Conservation (phyloP, 1,140 invertebrate species). For the Octopus bimaculoides region DNA sequence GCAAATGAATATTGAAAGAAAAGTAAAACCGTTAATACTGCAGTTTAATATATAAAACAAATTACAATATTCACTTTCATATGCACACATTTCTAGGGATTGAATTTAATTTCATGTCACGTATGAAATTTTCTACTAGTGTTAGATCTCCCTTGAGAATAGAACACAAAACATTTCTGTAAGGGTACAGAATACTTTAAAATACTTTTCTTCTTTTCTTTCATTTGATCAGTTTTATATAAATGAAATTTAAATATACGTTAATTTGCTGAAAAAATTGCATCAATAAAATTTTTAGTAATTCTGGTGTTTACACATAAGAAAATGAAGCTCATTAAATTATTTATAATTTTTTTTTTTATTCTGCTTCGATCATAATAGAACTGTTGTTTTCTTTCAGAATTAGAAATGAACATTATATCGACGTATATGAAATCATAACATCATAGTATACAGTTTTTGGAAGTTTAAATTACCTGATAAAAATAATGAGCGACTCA, state of each 20-base stretch:
- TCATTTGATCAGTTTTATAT: slow-evolving; percentile 20
- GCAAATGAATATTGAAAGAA: slow-evolving; percentile 9
- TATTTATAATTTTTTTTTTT: no score
- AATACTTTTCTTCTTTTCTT: slow-evolving; percentile 24
- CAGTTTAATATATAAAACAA: slow-evolving; percentile 9
- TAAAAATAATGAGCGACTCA: no score
- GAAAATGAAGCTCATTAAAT: no score
- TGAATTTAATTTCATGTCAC: slow-evolving; percentile 7
- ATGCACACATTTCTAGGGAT: neutral
- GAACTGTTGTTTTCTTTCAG: no score
- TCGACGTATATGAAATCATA: no score
- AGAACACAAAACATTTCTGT: neutral
- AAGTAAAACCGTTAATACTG: slow-evolving; percentile 13
- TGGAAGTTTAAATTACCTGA: no score
- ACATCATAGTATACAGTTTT: no score
- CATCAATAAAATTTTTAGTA: no score
- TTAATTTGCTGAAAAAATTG: no score
- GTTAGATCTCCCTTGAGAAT: slow-evolving; percentile 16
- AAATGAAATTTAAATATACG: slow-evolving; percentile 21
- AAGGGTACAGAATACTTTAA: slow-evolving; percentile 11
- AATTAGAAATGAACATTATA: no score
- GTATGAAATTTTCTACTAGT: slow-evolving; percentile 25
- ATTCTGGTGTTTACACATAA: no score
- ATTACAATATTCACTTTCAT: neutral
- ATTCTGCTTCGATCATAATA: no score